These are phyloP conservation scores for Styela plicata DNA, from an alignment of 23 tunicate genomes.

Conservation along the genomic window DNA sequence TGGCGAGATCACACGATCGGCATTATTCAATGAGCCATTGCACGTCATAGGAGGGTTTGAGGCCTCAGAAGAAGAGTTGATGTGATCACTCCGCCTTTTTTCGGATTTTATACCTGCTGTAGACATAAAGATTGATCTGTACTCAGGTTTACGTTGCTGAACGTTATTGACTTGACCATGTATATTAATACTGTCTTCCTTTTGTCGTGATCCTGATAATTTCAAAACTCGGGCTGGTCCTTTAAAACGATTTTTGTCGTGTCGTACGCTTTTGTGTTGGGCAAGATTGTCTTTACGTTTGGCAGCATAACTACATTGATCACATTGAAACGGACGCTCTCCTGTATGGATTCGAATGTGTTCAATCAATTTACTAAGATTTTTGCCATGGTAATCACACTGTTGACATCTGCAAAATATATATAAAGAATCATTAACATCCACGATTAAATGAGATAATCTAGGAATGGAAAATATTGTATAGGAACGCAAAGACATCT, in stretches of 20 bases:
- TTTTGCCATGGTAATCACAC: conserved; percentile 88
- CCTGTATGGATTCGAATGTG: conserved; percentile 97
- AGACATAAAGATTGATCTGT: background rate
- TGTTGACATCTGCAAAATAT: conserved; percentile 62
- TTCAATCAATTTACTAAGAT: conserved; percentile 90
- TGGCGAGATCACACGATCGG: background rate
- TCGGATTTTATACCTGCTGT: background rate
- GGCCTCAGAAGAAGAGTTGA: background rate
- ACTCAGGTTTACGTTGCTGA: background rate
- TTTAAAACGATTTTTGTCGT: conserved; percentile 68
- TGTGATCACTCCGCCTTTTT: background rate
- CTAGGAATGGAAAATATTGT: background rate
- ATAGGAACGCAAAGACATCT: background rate
- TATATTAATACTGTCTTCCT: background rate
- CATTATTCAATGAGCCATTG: background rate
- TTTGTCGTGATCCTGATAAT: background rate
- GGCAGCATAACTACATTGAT: conserved; percentile 96
- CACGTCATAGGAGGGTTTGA: too few relatives aligned
- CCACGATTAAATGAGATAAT: background rate
- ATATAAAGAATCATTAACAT: background rate
- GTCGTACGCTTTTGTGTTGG: conserved; percentile 88
- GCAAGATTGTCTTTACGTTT: conserved; percentile 91
- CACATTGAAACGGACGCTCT: conserved; percentile 94
- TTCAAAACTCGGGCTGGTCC: conserved; percentile 21
- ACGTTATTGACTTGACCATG: background rate